Evolutionary conservation across 2,797 vertebrate species (phyloP).

Genomic region (Psittacula derbiana): DNA sequence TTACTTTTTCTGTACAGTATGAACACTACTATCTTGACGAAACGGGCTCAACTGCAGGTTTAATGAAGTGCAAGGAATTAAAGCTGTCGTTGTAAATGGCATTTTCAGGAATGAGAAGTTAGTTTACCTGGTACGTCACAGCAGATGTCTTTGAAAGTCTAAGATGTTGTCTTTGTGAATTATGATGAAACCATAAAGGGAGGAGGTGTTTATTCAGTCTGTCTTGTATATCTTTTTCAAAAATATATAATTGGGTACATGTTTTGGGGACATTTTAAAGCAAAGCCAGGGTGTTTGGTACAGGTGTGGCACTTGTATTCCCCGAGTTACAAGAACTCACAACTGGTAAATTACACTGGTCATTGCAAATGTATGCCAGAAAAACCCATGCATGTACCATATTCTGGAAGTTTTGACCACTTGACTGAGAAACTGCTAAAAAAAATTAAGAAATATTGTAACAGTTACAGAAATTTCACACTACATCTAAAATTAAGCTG

Average conservation of each 20-base stretch:
- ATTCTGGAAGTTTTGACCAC: background rate
- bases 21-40: constrained; percentile 9
- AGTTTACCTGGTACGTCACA: constrained; percentile 23
- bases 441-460: background rate
- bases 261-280: background rate
- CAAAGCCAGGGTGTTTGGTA: background rate
- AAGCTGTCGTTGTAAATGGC: constrained; percentile 6
- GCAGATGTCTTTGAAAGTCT: constrained; percentile 23
- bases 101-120: constrained; percentile 46
- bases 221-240: background rate
- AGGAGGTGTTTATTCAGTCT: background rate
- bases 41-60: background rate
- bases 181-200: background rate
- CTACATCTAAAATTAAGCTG: background rate
- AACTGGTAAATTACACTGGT: fast-evolving
- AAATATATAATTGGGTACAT: background rate
- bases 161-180: constrained; percentile 11
- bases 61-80: constrained; percentile 16
- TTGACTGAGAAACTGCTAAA: background rate
- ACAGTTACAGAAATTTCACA: background rate
- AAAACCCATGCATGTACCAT: background rate
- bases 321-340: background rate
- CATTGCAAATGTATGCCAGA: fast-evolving
- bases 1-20: background rate
- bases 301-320: background rate